Conservation (phyloP, 2,888 invertebrate species). For the Epinotia nisella region DNA sequence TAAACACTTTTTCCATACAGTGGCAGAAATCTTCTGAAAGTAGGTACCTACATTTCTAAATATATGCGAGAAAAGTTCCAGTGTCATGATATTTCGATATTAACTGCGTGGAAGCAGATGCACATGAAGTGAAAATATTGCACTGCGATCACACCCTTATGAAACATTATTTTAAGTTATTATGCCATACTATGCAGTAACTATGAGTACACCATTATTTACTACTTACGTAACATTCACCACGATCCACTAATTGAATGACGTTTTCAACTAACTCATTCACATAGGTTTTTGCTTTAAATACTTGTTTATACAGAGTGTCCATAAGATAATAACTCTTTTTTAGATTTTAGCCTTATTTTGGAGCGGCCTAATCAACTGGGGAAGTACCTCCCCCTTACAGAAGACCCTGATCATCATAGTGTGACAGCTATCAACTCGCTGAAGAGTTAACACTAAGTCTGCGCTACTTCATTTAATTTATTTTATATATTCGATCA, state of each 20-base stretch:
- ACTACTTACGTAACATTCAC: background rate
- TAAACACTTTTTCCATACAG: background rate
- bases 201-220: background rate
- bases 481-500: no score
- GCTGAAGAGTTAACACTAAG: no score
- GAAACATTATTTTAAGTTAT: slow-evolving; percentile 12
- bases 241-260: background rate
- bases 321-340: background rate
- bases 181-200: background rate
- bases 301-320: background rate
- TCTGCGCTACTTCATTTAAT: no score
- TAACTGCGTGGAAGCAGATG: slow-evolving; percentile 40
- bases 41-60: background rate
- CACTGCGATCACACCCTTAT: slow-evolving; percentile 6
- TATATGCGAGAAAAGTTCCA: slow-evolving; percentile 3
- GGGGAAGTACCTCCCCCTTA: no score
- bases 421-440: no score
- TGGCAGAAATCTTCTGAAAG: background rate
- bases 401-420: no score
- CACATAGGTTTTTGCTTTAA: background rate
- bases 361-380: no score
- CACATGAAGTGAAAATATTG: slow-evolving; percentile 43
- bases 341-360: no score
- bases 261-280: background rate
- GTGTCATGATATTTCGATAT: slow-evolving; percentile 39